Base-by-base conservation (phyloP, 2,797 vertebrate genomes). In the Masticophis lateralis region DNA sequence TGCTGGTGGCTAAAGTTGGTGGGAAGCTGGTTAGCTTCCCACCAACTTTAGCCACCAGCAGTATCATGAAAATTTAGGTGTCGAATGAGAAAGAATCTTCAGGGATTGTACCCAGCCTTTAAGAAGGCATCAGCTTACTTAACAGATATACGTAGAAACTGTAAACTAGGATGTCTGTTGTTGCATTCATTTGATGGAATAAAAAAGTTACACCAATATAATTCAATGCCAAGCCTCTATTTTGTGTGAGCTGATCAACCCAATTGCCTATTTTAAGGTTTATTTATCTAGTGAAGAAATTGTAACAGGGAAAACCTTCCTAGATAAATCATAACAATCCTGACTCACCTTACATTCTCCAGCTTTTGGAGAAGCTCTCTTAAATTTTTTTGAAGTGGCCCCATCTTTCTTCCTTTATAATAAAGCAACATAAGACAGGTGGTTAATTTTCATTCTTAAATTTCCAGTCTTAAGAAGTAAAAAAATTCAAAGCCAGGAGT, bases 401-500 rank as follows among this genome's bases (percentile, higher is more conserved):
- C 88, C 47, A 79, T 53, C 74, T 86, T 83, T 37, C 66, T 59
- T 79, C 7, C 91, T 89, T 87, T 86, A 5, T 86, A 94, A 86
- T 20, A 7, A 20, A 55, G 90, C 86, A 91, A 86, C 28, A 25
- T 88, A 92, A 83, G 25, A 94, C 56, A 90, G 2, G 57, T 27
- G 10, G 51, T 47, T 91, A 9, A 9, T 90, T 92, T 60, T 87
- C 56, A 88, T 93, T 95, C 61, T 91, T 63, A 92, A 60, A 9
- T 90, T 87, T 79, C 47, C 56, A 0, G 92, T 55, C 63, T 88
- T 88, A 79, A 63, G 10, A 92, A 69, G 93, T 86, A 8, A 43
- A 95, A 95, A 95, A 94, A 93, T 88, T 91, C 93, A 91, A 90
- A 91, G 87, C 37, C 14, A 86, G 7, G 57, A 18, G n/a, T 87